Conservation (phyloP, 2,113 vertebrate genomes). For the Pseudolaguvia tuberculata region DNA sequence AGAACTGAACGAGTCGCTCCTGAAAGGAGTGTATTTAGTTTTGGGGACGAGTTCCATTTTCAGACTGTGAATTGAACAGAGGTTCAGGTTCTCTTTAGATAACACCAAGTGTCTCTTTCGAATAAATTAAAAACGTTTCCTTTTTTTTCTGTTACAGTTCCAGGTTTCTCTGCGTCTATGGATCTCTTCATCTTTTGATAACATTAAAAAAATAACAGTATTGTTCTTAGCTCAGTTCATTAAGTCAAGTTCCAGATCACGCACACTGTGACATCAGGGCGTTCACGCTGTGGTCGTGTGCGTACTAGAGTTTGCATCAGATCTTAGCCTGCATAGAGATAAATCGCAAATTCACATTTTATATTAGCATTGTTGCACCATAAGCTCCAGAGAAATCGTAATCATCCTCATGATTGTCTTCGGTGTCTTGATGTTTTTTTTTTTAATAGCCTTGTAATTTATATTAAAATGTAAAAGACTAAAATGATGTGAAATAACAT, state of each 20-base stretch:
- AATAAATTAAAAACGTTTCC: slow-evolving; percentile 53
- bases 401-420: slow-evolving; percentile 45
- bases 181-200: slow-evolving; percentile 47
- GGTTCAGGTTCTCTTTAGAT: slow-evolving; percentile 53
- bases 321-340: slow-evolving; percentile 49
- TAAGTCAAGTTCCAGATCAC: slow-evolving; percentile 25
- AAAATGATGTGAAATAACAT: slow-evolving; percentile 42
- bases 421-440: slow-evolving; percentile 36
- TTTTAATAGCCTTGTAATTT: slow-evolving; percentile 1
- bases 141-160: slow-evolving; percentile 52
- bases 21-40: slow-evolving; percentile 90
- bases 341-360: slow-evolving; percentile 26
- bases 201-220: slow-evolving; percentile 41
- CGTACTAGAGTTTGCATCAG: slow-evolving; percentile 40
- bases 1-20: slow-evolving; percentile 86
- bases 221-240: slow-evolving; percentile 18
- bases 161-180: slow-evolving; percentile 43
- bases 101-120: slow-evolving; percentile 54
- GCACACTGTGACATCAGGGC: slow-evolving; percentile 27
- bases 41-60: slow-evolving; percentile 88
- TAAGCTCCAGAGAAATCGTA: slow-evolving; percentile 4
- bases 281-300: slow-evolving; percentile 13
- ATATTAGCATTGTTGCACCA: slow-evolving; percentile 15
- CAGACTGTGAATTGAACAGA: slow-evolving; percentile 30
- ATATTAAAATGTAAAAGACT: not conserved